Evolutionary conservation across 2,113 vertebrate species (phyloP).

Genomic region (Hipposideros armiger): DNA sequence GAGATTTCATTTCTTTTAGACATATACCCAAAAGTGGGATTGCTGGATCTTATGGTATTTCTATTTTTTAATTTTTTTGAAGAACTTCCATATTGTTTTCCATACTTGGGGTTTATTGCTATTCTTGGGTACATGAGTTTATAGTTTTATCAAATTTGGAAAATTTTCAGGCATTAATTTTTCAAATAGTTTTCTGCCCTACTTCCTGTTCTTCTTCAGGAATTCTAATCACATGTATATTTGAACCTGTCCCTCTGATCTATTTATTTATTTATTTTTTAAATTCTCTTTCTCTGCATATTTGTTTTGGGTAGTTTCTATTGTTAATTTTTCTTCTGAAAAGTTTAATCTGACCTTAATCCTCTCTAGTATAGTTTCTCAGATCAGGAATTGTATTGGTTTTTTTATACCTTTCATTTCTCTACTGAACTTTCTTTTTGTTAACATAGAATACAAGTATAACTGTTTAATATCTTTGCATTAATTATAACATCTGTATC

Average conservation of each 20-base stretch:
- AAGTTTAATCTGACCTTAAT: background rate
- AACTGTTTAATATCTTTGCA: background rate
- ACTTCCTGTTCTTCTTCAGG: background rate
- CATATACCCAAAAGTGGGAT: background rate
- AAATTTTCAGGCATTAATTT: background rate
- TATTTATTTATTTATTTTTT: background rate
- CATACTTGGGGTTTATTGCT: background rate
- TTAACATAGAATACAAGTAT: background rate
- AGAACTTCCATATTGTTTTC: background rate
- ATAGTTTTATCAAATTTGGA: background rate
- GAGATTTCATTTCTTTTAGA: background rate
- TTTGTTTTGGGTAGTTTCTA: background rate
- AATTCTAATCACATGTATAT: background rate
- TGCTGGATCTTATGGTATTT: background rate
- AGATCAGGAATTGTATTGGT: background rate
- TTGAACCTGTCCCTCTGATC: background rate
- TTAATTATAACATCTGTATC: background rate
- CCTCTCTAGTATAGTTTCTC: background rate
- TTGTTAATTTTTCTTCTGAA: background rate
- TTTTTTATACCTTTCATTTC: background rate
- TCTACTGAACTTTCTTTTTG: background rate
- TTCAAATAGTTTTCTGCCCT: background rate
- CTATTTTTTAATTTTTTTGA: background rate
- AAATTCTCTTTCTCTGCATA: background rate
- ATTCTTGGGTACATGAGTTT: background rate